Evolutionary conservation across 2,888 invertebrate genomes (phyloP).

Genomic region (Abscondita cerata): DNA sequence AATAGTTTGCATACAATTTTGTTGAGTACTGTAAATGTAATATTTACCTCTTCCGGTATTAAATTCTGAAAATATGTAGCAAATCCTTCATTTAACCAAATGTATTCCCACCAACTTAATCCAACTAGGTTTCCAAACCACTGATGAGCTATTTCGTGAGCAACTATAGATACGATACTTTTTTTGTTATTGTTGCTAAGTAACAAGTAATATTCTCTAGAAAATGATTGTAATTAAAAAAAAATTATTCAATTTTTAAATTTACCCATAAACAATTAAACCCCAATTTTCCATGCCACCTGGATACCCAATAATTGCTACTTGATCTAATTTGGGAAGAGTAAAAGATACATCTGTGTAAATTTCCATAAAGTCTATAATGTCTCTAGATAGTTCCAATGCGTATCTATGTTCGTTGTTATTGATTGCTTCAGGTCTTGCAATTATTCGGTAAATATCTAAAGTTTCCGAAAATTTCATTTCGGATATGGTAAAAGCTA

Average conservation of each 20-base stretch:
- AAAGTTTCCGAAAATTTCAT: conserved; percentile 57
- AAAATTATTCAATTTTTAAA: not conserved
- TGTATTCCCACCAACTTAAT: conserved; percentile 55
- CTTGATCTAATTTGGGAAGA: conserved; percentile 73
- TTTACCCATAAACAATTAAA: conserved; percentile 74
- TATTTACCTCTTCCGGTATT: conserved; percentile 11
- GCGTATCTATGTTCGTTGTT: not conserved
- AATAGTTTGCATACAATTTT: not conserved
- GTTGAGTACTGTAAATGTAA: not conserved
- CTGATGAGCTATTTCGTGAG: conserved; percentile 65
- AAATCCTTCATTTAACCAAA: conserved; percentile 62
- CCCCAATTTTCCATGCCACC: conserved; percentile 95
- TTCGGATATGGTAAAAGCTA: conserved; percentile 80
- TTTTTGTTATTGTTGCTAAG: conserved; percentile 15
- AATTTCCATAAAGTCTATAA: conserved; percentile 2
- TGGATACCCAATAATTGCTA: conserved; percentile 74
- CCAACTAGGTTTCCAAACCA: conserved; percentile 61
- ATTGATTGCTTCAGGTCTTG: conserved; percentile 36
- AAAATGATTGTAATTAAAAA: too few species aligned
- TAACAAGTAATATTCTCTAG: conserved; percentile 30
- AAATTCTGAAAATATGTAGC: conserved; percentile 62
- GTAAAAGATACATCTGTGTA: conserved; percentile 47
- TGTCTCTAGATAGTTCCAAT: not conserved
- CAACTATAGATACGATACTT: conserved; percentile 51
- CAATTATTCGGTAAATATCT: conserved; percentile 27